Percentiles rank a stretch among this genome's conserved stretches.
Conservation (phyloP, 2,888 invertebrate species). For the Drosophila seclusa region DNA sequence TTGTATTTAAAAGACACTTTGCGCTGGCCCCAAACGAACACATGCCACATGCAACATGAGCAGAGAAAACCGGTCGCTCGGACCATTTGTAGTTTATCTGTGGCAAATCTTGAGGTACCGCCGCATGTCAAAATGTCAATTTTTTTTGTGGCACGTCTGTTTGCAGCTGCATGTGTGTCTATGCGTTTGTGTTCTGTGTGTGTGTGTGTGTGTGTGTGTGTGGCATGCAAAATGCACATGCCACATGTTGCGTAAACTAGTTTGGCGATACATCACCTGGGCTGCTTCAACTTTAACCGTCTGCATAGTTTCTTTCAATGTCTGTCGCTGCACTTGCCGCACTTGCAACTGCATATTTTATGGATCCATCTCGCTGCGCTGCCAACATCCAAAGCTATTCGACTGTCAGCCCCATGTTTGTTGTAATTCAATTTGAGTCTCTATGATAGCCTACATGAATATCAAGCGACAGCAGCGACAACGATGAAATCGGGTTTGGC, state of each 20-base stretch:
- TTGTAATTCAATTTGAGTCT: constrained; percentile 64
- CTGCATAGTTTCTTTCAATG: constrained; percentile 37
- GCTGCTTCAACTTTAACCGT: constrained; percentile 16
- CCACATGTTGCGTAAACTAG: constrained; percentile 81
- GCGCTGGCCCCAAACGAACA: constrained; percentile 29
- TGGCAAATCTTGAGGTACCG: constrained; percentile 74
- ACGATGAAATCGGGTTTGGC: not conserved
- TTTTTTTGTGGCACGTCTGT: constrained; percentile 54
- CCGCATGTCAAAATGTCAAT: constrained; percentile 78
- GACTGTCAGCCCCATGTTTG: constrained; percentile 56
- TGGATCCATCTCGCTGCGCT: constrained; percentile 32
- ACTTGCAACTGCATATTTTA: constrained; percentile 69
- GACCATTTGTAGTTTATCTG: constrained; percentile 74
- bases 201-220: constrained; percentile 45
- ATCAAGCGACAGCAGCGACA: constrained; percentile 47
- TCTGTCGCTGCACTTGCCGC: constrained; percentile 69
- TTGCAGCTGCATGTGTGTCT: constrained; percentile 7
- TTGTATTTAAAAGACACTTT: constrained; percentile 78
- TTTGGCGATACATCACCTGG: constrained; percentile 78
- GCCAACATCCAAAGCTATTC: constrained; percentile 43
- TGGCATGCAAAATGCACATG: constrained; percentile 76
- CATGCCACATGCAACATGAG: not conserved
- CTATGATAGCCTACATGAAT: constrained; percentile 65
- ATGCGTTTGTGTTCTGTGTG: constrained; percentile 1
- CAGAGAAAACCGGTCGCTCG: constrained; percentile 20